A percentile compares a stretch with the other conserved stretches of the same genome.
Evolutionary conservation across 2,113 vertebrate genomes (phyloP).

Genomic region (Channa maculata): DNA sequence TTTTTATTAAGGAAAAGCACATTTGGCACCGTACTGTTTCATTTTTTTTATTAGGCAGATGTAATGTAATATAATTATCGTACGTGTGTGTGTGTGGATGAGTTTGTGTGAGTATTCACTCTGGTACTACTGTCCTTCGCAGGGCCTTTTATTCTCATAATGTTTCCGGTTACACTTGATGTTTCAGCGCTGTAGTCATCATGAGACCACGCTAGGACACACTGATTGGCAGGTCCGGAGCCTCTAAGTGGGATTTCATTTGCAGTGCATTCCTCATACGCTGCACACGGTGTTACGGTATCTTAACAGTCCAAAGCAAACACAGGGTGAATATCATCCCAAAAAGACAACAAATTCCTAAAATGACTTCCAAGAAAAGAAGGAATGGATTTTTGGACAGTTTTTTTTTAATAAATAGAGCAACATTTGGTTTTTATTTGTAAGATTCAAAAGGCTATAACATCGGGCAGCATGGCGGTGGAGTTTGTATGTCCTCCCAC

Average conservation of each 20-base stretch:
- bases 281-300: no score
- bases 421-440: no score
- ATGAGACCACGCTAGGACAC: conserved; percentile 48
- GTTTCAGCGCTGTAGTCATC: conserved; percentile 56
- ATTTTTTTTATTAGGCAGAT: conserved; percentile 73
- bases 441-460: no score
- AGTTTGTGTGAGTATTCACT: conserved; percentile 21
- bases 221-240: conserved; percentile 56
- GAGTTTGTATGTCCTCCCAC: no score
- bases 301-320: no score
- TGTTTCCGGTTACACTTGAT: conserved; percentile 62
- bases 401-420: no score
- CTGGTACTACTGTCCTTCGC: conserved; percentile 47
- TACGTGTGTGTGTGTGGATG: conserved; percentile 22
- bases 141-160: conserved; percentile 54
- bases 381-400: no score
- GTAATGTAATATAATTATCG: conserved; percentile 78
- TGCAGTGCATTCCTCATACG: no score
- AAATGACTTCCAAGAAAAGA: no score
- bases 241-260: conserved; percentile 30
- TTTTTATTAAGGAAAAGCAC: conserved; percentile 82
- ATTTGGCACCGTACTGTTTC: conserved; percentile 75
- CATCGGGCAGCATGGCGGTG: no score
- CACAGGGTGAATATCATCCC: no score
- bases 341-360: no score